These are phyloP conservation scores for Callospermophilus lateralis DNA, from an alignment of 2,113 vertebrate genomes.

Conservation along the genomic window DNA sequence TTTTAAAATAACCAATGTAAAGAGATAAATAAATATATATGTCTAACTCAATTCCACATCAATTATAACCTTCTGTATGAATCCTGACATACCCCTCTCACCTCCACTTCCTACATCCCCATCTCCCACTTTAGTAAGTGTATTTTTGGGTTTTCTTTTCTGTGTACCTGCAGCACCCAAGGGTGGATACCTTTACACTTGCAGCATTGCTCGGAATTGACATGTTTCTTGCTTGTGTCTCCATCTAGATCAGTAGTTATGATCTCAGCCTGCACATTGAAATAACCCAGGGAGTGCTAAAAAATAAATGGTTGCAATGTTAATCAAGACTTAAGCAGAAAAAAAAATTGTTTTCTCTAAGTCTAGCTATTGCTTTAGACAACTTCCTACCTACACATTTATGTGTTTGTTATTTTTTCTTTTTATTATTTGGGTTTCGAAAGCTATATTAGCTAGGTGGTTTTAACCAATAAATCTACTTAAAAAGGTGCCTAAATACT, in stretches of 20 bases:
- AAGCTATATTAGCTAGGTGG: neutral
- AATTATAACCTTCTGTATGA: neutral
- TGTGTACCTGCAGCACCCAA: neutral
- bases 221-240: neutral
- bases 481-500: neutral
- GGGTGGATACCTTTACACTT: neutral
- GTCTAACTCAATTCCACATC: neutral
- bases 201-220: neutral
- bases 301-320: neutral
- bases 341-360: neutral
- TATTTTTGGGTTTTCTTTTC: neutral
- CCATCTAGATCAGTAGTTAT: neutral
- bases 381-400: neutral
- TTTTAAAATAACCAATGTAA: neutral
- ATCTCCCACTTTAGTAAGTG: neutral
- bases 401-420: neutral
- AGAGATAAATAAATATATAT: neutral
- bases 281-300: neutral
- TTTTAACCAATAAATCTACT: slow-evolving; percentile 8
- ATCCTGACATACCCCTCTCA: neutral
- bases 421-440: neutral
- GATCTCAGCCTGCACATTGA: neutral
- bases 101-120: neutral
- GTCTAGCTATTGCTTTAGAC: neutral
- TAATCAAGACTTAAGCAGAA: neutral